A percentile compares a stretch with the other conserved stretches of the same genome.
Evolutionary conservation across 2,797 vertebrate species (phyloP).

Genomic region (Pangasius sanitwongsei): DNA sequence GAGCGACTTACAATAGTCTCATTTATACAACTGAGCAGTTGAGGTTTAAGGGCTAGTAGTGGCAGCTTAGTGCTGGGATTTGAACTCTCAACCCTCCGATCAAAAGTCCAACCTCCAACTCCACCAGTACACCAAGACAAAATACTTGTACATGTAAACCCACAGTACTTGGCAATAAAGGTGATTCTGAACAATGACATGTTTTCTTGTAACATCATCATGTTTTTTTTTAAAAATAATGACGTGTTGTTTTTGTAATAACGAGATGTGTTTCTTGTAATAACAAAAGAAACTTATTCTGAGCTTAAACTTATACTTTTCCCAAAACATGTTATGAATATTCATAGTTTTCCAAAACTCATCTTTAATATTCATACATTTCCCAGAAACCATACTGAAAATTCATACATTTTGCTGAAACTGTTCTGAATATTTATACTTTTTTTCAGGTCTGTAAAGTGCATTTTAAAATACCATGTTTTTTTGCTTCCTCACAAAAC

Average conservation of each 20-base stretch:
- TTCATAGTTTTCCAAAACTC: neutral
- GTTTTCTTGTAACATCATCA: neutral
- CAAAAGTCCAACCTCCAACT: no score
- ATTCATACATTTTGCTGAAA: neutral
- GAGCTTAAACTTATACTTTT: neutral
- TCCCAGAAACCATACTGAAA: neutral
- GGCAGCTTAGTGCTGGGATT: no score
- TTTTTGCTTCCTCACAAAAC: no score
- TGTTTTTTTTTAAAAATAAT: neutral
- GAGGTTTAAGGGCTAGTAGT: no score
- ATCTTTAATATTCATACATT: neutral
- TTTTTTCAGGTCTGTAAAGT: neutral
- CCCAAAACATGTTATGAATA: neutral
- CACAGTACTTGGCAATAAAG: no score
- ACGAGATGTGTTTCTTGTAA: neutral
- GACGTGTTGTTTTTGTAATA: neutral
- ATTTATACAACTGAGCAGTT: no score
- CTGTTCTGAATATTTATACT: neutral
- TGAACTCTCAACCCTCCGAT: no score
- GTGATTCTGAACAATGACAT: neutral
- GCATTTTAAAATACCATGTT: neutral
- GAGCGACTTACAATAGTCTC: no score
- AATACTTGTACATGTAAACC: no score
- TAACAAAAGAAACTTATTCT: neutral
- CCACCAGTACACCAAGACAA: no score